Conservation (phyloP, 2,888 invertebrate species). For the Mythimna impura region DNA sequence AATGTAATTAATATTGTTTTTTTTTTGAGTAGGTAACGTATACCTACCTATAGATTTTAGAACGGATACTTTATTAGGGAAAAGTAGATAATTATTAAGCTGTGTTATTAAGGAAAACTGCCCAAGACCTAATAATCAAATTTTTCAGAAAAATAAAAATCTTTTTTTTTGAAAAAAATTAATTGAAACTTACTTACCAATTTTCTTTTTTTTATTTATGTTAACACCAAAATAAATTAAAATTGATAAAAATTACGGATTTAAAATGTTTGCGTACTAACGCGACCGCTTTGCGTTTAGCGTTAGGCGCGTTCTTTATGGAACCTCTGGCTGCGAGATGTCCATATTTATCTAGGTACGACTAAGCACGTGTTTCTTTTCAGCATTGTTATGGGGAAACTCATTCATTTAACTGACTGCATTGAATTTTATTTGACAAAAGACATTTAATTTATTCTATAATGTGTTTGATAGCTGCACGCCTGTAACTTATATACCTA, state of each 20-base stretch:
- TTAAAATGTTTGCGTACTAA: constrained; percentile 14
- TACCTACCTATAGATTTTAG: no score
- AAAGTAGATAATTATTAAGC: no score
- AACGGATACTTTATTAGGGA: no score
- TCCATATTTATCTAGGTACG: constrained; percentile 29
- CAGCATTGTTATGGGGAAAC: constrained; percentile 30
- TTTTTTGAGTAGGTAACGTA: no score
- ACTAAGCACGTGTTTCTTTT: constrained; percentile 32
- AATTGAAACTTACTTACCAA: constrained; percentile 48
- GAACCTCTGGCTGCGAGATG: constrained; percentile 33
- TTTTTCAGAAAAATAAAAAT: no score
- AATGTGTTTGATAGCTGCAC: no score
- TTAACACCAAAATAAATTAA: constrained; percentile 7
- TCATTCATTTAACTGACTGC: not conserved
- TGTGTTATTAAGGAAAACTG: no score
- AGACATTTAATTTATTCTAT: no score
- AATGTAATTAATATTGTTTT: no score
- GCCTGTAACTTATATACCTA: no score
- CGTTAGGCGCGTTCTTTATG: constrained; percentile 37
- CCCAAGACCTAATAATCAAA: no score
- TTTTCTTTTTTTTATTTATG: not conserved
- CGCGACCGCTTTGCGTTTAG: constrained; percentile 14
- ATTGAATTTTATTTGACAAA: no score
- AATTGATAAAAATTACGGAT: constrained; percentile 25
- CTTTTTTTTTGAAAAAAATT: not conserved